These are phyloP conservation scores for Mobula birostris DNA, from an alignment of 2,113 vertebrate species.

Conservation along the genomic window DNA sequence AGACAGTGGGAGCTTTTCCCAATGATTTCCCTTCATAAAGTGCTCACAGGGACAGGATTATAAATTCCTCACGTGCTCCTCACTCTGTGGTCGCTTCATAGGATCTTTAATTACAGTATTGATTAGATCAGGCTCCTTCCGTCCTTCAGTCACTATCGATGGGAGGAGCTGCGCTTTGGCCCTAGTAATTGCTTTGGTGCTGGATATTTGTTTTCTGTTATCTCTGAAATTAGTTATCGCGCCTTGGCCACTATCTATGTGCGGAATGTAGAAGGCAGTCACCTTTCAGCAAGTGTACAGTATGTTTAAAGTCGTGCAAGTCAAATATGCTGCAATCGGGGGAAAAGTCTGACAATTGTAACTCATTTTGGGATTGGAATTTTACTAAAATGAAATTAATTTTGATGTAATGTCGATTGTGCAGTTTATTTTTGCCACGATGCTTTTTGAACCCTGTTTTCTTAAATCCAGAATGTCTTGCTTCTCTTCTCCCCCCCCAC, in stretches of 20 bases:
- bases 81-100: conserved; percentile 43
- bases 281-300: background rate
- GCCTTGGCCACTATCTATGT: background rate
- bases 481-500: too few species aligned
- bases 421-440: background rate
- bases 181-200: conserved; percentile 33
- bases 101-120: conserved; percentile 53
- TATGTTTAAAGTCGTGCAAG: background rate
- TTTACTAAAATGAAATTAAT: background rate
- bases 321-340: background rate
- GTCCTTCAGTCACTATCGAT: conserved; percentile 47
- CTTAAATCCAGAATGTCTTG: background rate
- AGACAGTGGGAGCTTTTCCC: conserved; percentile 34
- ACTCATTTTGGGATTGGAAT: background rate
- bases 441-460: background rate
- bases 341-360: background rate
- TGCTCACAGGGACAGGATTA: conserved; percentile 41
- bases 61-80: conserved; percentile 47
- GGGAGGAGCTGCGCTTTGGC: conserved; percentile 43
- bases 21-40: conserved; percentile 37
- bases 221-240: conserved; percentile 31
- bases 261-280: conserved; percentile 7
- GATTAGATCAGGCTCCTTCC: conserved; percentile 44
- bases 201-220: conserved; percentile 32
- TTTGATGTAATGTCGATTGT: background rate